Base-by-base conservation (phyloP, 2,113 vertebrate species). In the Ardeotis arabs region DNA sequence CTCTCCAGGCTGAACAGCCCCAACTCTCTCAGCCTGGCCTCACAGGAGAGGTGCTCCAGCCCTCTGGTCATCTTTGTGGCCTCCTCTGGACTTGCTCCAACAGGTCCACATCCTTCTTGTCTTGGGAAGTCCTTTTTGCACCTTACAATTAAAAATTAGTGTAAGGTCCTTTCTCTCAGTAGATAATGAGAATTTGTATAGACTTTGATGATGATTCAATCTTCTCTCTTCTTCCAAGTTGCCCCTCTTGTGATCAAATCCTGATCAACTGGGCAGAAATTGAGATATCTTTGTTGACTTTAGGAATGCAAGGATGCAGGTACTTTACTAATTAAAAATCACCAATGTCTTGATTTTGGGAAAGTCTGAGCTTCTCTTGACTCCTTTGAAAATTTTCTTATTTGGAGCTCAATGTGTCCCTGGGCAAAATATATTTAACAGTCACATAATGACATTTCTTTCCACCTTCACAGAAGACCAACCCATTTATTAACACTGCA, bases 171-270 rank as follows among this genome's bases (percentile, higher is more conserved):
- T 90, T n/a, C 22, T 45, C 9, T 41, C 29, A 35, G 22, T 9
- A 83, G 28, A 45, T n/a, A 55, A 29, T 44, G 23, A 4, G 3
- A 39, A 37, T 60, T 50, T 78, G 8, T 33, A 55, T 31, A 15
- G 19, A 17, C 3, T 17, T 27, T 14, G 35, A 37, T 33, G 23
- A 6, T 59, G 21, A 41, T 25, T 67, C 0, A 0, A 1, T n/a
- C 37, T 67, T 19, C 14, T 55, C 8, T 41, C 4, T 68, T 84
- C 9, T 64, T 56, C n/a, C 29, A 4, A 17, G 6, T n/a, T 60
- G 5, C 6, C 2, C 1, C 4, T 50, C 19, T 60, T 12, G 6
- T 12, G 14, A 23, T 19, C 8, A 78, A 35, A 28, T 53, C 21
- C 7, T 35, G 31, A 35, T 47, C 9, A 50, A 1, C 6, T 6